phyloP scores from a whole-genome alignment of 2,797 vertebrate species.

The Adelosebastes latens region DNA sequence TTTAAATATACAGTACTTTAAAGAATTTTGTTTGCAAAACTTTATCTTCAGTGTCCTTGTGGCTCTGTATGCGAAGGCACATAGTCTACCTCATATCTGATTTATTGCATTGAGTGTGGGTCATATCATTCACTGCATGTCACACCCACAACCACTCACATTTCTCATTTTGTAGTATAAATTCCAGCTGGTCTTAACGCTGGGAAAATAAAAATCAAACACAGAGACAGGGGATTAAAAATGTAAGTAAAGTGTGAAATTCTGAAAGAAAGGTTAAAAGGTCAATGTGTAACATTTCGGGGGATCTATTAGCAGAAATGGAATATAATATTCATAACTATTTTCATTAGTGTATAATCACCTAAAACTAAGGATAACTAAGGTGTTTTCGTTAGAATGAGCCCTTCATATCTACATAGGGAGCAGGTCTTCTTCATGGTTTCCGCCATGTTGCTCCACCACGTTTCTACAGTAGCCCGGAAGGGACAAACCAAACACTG shows the following conservation, averaged over 20 bases:
- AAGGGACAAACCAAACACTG: too few relatives aligned
- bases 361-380: too few relatives aligned
- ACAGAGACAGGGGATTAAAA: not conserved
- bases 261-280: too few relatives aligned
- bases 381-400: too few relatives aligned
- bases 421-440: too few relatives aligned
- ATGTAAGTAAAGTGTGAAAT: not conserved
- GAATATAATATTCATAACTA: too few relatives aligned
- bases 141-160: not conserved
- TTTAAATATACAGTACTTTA: not conserved
- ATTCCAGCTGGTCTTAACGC: slow-evolving; percentile 12
- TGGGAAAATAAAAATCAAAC: slow-evolving; percentile 15
- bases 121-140: slow-evolving; percentile 23
- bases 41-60: slow-evolving; percentile 12
- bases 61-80: slow-evolving; percentile 9
- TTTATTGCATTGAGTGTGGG: slow-evolving; percentile 22
- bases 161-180: slow-evolving; percentile 19
- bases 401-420: too few relatives aligned
- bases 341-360: too few relatives aligned
- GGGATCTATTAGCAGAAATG: too few relatives aligned
- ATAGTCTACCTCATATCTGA: slow-evolving; percentile 17
- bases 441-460: too few relatives aligned
- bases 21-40: slow-evolving; percentile 5
- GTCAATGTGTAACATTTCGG: too few relatives aligned
- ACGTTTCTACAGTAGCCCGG: too few relatives aligned